Base-by-base conservation (phyloP, 2,888 invertebrate species). In the Eurois occulta region DNA sequence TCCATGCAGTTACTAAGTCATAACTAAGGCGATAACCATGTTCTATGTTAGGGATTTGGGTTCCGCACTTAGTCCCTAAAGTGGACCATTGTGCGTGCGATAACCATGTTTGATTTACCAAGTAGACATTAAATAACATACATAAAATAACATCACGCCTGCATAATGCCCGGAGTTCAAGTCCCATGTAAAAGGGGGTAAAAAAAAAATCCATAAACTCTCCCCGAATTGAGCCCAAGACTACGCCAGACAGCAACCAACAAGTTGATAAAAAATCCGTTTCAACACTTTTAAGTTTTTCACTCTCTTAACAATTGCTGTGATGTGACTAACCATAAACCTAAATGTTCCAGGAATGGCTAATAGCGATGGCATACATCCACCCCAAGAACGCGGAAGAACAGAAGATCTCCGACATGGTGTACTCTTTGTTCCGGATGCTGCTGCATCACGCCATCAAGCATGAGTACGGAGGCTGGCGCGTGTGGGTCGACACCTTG, bases 401-500 rank as follows among this genome's bases (percentile, higher is more conserved):
- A 92, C 99, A 99, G 93, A 99, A 99, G 95, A 98, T 99, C 75
- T 99, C 99, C 0, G 99, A 99, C 93, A 99, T 99, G 99, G 99
- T 99, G 60, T 99, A 99, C 95, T 98, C 99, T 0, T 96, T 99
- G 88, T 99, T 99, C 96, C 97, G 99, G 28, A 99, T 99, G 99
- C 97, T 99, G 81, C 96, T 99, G 66, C 99, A 99, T 94, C 99
- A 99, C 95, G 99, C 99, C 62, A 99, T 99, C 89, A 99, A 99
- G 93, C 99, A 99, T 91, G 99, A 99, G 95, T 99, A 99, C 92
- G 99, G 99, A 10, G 99, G 99, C 28, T 99, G 99, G 99, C 97
- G 99, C 81, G 99, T 99, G 32, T 99, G 99, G 99, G 99, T 99
- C 10, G 99, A 99, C 93, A 99, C 99, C 0, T 95, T 99, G 80